Conservation (phyloP, 2,113 vertebrate species). For the Todiramphus chloris region DNA sequence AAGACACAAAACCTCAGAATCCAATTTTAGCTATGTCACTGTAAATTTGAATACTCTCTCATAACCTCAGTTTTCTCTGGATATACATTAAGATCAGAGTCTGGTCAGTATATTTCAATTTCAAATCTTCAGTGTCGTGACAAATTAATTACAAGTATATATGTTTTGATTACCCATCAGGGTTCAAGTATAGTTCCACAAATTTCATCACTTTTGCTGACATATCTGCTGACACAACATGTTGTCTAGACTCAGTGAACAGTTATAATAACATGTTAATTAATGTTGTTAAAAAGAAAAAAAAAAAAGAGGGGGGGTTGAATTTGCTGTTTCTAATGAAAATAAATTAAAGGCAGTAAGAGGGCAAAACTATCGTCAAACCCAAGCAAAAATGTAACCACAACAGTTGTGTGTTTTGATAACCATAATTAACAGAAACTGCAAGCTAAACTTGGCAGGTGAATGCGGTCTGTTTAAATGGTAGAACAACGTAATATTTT, state of each 20-base stretch:
- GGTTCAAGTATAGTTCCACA: conserved; percentile 19
- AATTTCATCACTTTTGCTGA: conserved; percentile 16
- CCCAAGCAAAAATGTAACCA: neutral
- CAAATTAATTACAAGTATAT: conserved; percentile 63
- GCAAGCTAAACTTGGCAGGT: neutral
- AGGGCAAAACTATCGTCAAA: neutral
- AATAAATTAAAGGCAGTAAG: neutral
- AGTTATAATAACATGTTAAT: conserved; percentile 33
- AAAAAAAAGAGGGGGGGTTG: neutral
- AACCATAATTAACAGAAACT: neutral
- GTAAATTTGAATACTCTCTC: neutral
- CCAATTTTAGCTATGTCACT: neutral
- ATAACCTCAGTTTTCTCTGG: neutral
- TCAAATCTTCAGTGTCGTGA: conserved; percentile 35
- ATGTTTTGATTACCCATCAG: conserved; percentile 35
- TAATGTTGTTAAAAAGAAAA: neutral
- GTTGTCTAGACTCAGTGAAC: neutral
- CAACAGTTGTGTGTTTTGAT: neutral
- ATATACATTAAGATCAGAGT: neutral
- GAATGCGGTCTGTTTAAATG: neutral
- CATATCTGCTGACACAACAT: neutral
- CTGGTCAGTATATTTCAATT: conserved; percentile 31
- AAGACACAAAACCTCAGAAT: neutral
- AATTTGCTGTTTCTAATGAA: conserved; percentile 12
- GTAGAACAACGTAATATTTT: neutral